Evolutionary conservation across 2,113 vertebrate genomes (phyloP).

Genomic region (Charina bottae): DNA sequence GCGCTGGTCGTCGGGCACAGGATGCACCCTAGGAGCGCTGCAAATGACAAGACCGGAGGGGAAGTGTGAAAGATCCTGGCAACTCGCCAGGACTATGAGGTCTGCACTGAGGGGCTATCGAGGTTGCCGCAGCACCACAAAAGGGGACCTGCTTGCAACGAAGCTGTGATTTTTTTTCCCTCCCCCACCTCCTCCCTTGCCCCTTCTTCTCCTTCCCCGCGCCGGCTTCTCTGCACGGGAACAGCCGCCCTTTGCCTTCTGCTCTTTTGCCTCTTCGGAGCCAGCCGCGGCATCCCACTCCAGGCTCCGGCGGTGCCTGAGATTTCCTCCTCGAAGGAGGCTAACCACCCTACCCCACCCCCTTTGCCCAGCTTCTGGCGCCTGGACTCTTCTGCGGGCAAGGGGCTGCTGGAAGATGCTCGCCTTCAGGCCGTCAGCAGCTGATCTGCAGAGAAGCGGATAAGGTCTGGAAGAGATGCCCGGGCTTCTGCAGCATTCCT

Average conservation of each 20-base stretch:
- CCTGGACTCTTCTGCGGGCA: not conserved
- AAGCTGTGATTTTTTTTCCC: conserved; percentile 32
- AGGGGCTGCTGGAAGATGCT: conserved; percentile 2
- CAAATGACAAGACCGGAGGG: not conserved
- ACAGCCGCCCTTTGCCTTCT: not conserved
- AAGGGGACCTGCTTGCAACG: conserved; percentile 1
- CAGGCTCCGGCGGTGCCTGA: not conserved
- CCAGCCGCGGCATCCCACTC: not conserved
- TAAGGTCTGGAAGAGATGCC: conserved; percentile 55
- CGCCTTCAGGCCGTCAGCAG: conserved; percentile 5
- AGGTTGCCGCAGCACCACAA: conserved; percentile 10
- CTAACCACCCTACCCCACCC: not conserved
- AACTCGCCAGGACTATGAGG: conserved; percentile 2
- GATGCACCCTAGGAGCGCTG: not conserved
- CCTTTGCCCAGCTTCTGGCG: not conserved
- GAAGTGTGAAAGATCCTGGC: conserved; percentile 4
- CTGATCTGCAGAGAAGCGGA: not conserved
- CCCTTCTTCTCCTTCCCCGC: not conserved
- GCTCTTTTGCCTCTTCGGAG: not conserved
- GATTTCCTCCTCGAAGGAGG: not conserved
- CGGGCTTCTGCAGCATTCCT: not conserved
- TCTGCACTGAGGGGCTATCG: conserved; percentile 14
- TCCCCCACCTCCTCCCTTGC: not conserved
- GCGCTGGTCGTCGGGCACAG: conserved; percentile 2
- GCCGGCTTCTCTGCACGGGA: not conserved